Conservation (phyloP, 2,113 vertebrate genomes). For the Dascyllus trimaculatus region DNA sequence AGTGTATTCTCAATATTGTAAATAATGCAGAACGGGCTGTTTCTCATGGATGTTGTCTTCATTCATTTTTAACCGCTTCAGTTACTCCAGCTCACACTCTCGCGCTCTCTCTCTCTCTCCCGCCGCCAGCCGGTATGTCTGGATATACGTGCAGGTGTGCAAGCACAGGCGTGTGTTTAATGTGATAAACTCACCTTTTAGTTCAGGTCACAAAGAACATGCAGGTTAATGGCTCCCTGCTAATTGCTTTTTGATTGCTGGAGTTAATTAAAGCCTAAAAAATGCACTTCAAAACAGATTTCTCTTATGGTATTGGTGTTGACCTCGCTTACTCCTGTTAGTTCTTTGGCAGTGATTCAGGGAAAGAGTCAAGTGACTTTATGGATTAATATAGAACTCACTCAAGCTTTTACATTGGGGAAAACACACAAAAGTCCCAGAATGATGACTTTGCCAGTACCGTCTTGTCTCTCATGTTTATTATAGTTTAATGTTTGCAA, state of each 20-base stretch:
- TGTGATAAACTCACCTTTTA: conserved; percentile 42
- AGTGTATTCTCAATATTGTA: conserved; percentile 57
- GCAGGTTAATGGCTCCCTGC: conserved; percentile 51
- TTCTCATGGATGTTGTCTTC: conserved; percentile 74
- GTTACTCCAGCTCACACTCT: conserved; percentile 47
- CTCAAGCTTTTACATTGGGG: background rate
- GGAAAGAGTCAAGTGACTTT: conserved; percentile 1
- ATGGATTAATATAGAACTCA: conserved; percentile 26
- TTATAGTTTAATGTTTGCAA: conserved; percentile 34
- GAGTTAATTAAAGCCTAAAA: conserved; percentile 50
- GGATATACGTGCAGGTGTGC: background rate
- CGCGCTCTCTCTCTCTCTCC: background rate
- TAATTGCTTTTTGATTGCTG: conserved; percentile 52
- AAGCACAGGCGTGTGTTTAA: conserved; percentile 17
- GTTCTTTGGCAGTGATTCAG: conserved; percentile 15
- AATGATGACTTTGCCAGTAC: background rate
- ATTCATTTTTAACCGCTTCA: conserved; percentile 77
- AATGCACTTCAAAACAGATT: conserved; percentile 24
- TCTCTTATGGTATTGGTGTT: background rate
- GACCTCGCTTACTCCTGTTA: background rate
- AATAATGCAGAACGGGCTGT: conserved; percentile 72
- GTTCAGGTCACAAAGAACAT: conserved; percentile 35
- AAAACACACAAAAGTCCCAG: conserved; percentile 2
- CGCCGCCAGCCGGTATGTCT: conserved; percentile 2
- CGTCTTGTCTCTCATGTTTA: background rate